Conservation (phyloP, 2,113 vertebrate genomes). For the Rhinoderma darwinii region DNA sequence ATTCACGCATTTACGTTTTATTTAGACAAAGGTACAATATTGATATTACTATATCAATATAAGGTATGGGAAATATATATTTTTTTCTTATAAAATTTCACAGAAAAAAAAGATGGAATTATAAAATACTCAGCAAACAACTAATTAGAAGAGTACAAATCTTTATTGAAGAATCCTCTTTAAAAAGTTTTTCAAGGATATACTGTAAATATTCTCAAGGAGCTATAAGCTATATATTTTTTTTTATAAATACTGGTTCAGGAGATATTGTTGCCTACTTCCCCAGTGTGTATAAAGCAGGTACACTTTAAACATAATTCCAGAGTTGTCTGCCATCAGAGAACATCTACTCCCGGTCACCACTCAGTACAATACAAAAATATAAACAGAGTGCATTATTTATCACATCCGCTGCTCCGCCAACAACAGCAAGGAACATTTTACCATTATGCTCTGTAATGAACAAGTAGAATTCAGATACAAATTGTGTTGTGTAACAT, state of each 20-base stretch:
- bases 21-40: too few species aligned
- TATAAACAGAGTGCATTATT: neutral
- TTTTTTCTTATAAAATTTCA: too few species aligned
- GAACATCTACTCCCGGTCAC: neutral
- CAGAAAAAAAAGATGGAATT: too few species aligned
- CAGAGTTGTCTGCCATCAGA: neutral
- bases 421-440: neutral
- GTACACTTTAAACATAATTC: neutral
- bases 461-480: rapidly evolving
- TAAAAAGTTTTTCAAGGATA: neutral
- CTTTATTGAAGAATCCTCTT: too few species aligned
- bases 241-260: neutral
- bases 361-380: neutral
- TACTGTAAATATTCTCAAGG: neutral
- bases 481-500: neutral
- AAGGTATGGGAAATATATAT: too few species aligned
- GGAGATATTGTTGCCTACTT: neutral
- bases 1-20: too few species aligned
- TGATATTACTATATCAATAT: too few species aligned
- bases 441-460: neutral
- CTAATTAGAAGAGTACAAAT: too few species aligned
- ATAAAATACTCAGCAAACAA: too few species aligned
- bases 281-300: neutral
- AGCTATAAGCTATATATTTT: neutral
- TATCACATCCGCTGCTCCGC: conserved; percentile 1